Evolutionary conservation across 2,888 invertebrate genomes (phyloP).

Genomic region (Pollenia amentaria): DNA sequence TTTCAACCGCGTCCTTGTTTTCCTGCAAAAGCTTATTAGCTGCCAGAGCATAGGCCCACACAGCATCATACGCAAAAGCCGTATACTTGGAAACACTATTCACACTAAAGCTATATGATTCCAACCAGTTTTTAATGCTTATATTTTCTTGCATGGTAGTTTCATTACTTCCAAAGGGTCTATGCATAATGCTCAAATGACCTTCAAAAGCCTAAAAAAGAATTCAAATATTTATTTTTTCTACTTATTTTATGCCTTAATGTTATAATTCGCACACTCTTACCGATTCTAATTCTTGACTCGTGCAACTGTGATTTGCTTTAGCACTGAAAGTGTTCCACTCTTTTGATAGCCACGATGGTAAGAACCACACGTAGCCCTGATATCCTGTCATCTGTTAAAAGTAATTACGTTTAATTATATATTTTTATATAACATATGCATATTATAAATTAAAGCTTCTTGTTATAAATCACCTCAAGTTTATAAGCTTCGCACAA

Average conservation of each 20-base stretch:
- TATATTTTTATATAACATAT: too few relatives aligned
- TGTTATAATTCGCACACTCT: background rate
- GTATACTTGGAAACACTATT: conserved; percentile 87
- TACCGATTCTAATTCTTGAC: conserved; percentile 87
- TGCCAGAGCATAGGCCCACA: conserved; percentile 92
- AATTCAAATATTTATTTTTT: background rate
- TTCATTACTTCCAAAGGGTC: conserved; percentile 87
- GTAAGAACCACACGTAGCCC: conserved; percentile 95
- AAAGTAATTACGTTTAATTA: conserved; percentile 1
- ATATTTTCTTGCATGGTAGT: conserved; percentile 87
- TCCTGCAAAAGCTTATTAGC: conserved; percentile 87
- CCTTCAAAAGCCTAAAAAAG: conserved; percentile 88
- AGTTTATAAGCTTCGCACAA: conserved; percentile 91
- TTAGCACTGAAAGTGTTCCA: conserved; percentile 87
- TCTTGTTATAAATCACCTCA: conserved; percentile 74
- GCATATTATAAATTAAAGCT: too few relatives aligned
- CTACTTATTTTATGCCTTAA: background rate
- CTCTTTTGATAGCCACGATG: conserved; percentile 88
- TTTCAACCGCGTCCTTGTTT: conserved; percentile 78
- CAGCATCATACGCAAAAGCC: conserved; percentile 92
- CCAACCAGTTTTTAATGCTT: conserved; percentile 87
- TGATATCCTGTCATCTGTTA: conserved; percentile 88
- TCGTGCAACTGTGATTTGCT: conserved; percentile 85
- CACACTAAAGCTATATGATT: conserved; percentile 64
- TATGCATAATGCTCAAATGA: conserved; percentile 89